Evolutionary conservation across 2,888 invertebrate species (phyloP), one percentile per base, ranked within the genome.

Genomic region (Andrena flavipes): DNA sequence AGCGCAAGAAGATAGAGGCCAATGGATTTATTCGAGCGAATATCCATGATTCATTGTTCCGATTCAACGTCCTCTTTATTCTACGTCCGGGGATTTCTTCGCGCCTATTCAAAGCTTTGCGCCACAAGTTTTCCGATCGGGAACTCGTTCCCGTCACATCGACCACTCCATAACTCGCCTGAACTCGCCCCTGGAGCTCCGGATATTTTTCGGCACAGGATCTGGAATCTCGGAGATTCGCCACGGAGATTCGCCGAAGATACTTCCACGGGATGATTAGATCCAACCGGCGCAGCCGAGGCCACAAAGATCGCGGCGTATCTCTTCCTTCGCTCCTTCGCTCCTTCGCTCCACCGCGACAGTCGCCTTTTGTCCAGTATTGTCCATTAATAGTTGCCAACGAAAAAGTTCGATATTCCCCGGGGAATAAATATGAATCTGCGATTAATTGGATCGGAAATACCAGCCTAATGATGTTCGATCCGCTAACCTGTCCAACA

Each of bases 21-120:
- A 62, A 71, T 49, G 16, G 79, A 78, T 80, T 78, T 78, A 71
- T 78, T 63, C 71, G 48, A 60, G 30, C 65, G 64, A 51, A 64
- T 59, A 80, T 77, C 69, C 49, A n/a, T 51, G 70, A 70, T 70
- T 79, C 59, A 65, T 80, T 80, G 78, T 80, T 71, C 70, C 60
- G 51, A 26, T 23, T 78, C 54, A 16, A 29, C 29, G 56, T 33
- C 0, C 70, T 67, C 49, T 71, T 67, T 71, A 78, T 76, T 67
- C 64, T n/a, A 13, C 67, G 51, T 30, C 29, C 23, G 26, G 42
- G 70, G 54, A 71, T 78, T 63, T 71, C 79, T 63, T 77, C 51
- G 26, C 56, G 51, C 60, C 65, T 35, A 60, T 80, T 80, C 78
- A 20, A 70, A 51, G 29, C 13, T 10, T n/a, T 8, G 6, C 0